Conservation (phyloP, 2,113 vertebrate genomes). For the Lanius collurio region DNA sequence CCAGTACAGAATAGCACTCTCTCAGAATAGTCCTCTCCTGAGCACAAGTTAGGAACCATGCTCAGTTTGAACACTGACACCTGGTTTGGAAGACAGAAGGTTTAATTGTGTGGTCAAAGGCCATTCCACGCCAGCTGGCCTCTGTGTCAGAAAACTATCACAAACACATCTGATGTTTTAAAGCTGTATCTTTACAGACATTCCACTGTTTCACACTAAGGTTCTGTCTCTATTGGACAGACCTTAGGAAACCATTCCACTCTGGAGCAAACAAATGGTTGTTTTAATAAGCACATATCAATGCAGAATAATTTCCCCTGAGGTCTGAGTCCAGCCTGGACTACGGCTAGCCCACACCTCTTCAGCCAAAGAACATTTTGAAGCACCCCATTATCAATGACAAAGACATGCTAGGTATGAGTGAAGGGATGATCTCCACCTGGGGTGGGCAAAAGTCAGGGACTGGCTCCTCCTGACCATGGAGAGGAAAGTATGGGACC, state of each 20-base stretch:
- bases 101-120: background rate
- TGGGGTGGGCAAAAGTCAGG: background rate
- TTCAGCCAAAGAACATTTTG: background rate
- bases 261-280: background rate
- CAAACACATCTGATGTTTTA: background rate
- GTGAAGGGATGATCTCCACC: background rate
- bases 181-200: background rate
- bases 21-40: background rate
- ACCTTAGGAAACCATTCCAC: background rate
- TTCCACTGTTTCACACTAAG: background rate
- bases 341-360: background rate
- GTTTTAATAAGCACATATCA: background rate
- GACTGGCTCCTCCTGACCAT: background rate
- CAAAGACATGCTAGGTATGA: background rate
- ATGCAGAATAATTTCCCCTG: background rate
- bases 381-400: background rate
- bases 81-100: background rate
- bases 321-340: background rate
- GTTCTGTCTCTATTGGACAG: background rate
- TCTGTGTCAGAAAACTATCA: background rate
- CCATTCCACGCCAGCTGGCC: background rate
- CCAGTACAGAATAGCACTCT: background rate
- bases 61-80: background rate
- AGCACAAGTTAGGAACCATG: background rate
- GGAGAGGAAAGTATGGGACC: fast-evolving